Percentiles rank a stretch among this genome's conserved stretches.
Evolutionary conservation across 2,113 vertebrate species (phyloP).

Genomic region (Pyrgilauda ruficollis): DNA sequence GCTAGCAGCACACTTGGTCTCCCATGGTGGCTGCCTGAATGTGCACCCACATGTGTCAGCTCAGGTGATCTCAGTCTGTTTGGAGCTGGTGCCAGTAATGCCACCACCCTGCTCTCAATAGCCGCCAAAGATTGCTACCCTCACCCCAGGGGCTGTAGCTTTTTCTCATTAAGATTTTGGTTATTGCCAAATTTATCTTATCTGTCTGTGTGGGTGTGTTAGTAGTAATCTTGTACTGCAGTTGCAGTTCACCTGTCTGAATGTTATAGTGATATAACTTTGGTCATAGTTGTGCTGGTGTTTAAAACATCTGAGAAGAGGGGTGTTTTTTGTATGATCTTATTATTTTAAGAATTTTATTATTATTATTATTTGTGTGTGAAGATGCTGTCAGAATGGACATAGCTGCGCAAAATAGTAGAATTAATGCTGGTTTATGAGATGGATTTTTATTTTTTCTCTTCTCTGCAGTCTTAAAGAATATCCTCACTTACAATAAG

Average conservation of each 20-base stretch:
- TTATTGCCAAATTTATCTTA: background rate
- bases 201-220: background rate
- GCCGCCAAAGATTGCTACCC: background rate
- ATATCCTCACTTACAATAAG: conserved; percentile 94
- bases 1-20: background rate
- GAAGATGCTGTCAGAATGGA: background rate
- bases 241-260: background rate
- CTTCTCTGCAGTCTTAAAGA: conserved; percentile 86
- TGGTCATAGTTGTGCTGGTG: background rate
- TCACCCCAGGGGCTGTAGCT: accelerated
- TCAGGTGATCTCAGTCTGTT: background rate
- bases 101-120: background rate
- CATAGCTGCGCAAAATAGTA: background rate
- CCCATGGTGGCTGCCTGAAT: background rate
- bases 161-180: background rate
- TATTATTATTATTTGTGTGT: background rate
- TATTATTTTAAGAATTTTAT: background rate
- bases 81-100: background rate
- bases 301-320: background rate
- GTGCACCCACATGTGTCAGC: background rate
- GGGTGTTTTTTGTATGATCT: background rate
- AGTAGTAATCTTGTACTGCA: background rate
- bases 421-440: background rate
- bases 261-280: background rate
- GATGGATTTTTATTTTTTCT: background rate